Evolutionary conservation across 1,140 invertebrate genomes (phyloP), one percentile per base, ranked within the genome.

Genomic region (Phthorimaea operculella): DNA sequence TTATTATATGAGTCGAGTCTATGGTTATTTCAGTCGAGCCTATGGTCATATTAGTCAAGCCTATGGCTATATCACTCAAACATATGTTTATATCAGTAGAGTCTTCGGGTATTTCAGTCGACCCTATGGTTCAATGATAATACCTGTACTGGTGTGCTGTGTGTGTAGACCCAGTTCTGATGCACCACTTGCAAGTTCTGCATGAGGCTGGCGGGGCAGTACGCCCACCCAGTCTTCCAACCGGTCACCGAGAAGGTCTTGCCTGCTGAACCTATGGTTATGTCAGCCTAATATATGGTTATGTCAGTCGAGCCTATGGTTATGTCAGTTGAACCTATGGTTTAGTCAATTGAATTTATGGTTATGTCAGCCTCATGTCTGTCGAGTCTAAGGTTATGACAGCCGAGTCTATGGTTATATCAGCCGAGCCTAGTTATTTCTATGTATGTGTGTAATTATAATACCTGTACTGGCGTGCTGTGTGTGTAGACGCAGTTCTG

Each of bases 191-290:
- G 90, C 12, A 95, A 77, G 64, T 96, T 93, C 33, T 84, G 79
- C 33, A 98, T 89, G 5, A 97, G 81, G 72, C 91, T 85, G n/a
- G 88, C 87, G 12, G 95, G 93, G 12, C 94, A 94, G 76, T 98
- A 94, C 1, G 92, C 93, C 97, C 97, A 99, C 6, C 96, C 96
- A n/a, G 91, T 88, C 87, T 96, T 97, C 95, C 95, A 96, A 1
- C 97, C 97, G n/a, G 97, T 99, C 0, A 95, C 94, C 69, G 93
- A 95, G 76, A 98, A 98, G 0, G 95, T 96, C 87, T 98, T 98
- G 0, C 97, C 97, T 4, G 95, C 96, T 52, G 95, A 97, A 0
- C 97, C 96, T 73, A 99, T 92, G 0, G 98, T 99, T 16, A 99
- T 92, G 0, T n/a, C n/a, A n/a, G 34, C 12, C 34, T 7, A 12